Conservation (phyloP, 2,888 invertebrate genomes). For the Epistrophe eligans region DNA sequence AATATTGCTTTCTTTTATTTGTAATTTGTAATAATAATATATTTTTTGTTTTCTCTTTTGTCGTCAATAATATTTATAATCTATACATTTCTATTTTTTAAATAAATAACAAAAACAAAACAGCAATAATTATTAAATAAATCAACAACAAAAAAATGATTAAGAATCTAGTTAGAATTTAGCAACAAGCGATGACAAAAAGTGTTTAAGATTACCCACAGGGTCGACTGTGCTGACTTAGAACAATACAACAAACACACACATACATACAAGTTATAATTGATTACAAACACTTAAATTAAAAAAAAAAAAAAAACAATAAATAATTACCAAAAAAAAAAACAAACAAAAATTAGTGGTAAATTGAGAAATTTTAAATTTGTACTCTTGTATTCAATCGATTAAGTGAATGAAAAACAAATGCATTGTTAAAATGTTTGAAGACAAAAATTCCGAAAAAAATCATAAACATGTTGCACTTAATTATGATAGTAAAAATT, state of each 20-base stretch:
- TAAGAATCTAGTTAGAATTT: conserved; percentile 64
- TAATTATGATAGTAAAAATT: conserved; percentile 61
- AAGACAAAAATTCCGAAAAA: conserved; percentile 30
- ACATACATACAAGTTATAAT: conserved; percentile 33
- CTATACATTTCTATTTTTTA: conserved; percentile 5
- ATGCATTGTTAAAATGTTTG: conserved; percentile 57
- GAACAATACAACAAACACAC: conserved; percentile 64
- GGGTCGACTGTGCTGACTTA: conserved; percentile 57
- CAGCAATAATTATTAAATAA: conserved; percentile 38
- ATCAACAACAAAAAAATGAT: conserved; percentile 3
- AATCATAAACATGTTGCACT: conserved; percentile 53
- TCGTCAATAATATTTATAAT: conserved; percentile 12
- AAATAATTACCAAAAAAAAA: conserved; percentile 18
- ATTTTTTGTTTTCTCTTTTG: conserved; percentile 1
- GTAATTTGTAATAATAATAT: conserved; percentile 18
- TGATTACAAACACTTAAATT: conserved; percentile 35
- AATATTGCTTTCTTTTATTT: conserved; percentile 44
- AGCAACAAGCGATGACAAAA: conserved; percentile 56
- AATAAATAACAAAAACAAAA: conserved; percentile 18
- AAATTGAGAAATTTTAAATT: conserved; percentile 64
- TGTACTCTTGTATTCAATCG: conserved; percentile 74
- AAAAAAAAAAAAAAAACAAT: conserved; percentile 18
- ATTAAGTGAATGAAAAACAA: conserved; percentile 51
- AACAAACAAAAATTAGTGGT: conserved; percentile 48
- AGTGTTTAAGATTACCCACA: conserved; percentile 30